These are phyloP conservation scores for Polypedilum pembai DNA, from an alignment of 1,140 invertebrate genomes.

Conservation along the genomic window DNA sequence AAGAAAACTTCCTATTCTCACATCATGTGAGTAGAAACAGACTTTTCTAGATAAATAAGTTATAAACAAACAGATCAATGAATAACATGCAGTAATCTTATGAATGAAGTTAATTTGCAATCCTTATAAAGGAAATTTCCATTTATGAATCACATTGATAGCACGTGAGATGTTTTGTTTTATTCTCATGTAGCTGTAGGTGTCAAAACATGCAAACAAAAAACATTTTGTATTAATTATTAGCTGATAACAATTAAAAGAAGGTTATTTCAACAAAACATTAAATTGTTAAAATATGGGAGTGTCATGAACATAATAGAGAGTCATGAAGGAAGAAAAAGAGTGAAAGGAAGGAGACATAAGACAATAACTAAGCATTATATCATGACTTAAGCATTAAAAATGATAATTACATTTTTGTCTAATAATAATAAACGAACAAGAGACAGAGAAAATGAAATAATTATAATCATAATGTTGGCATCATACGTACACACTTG, in stretches of 20 bases:
- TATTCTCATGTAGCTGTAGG: too few relatives aligned
- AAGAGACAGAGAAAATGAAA: not conserved
- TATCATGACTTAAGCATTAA: not conserved
- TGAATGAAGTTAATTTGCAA: too few relatives aligned
- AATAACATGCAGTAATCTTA: too few relatives aligned
- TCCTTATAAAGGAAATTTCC: too few relatives aligned
- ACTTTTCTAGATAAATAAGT: too few relatives aligned
- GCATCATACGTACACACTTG: not conserved
- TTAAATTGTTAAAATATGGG: not conserved
- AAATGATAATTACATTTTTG: not conserved
- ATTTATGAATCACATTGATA: too few relatives aligned
- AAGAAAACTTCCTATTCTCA: too few relatives aligned
- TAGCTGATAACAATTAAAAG: not conserved
- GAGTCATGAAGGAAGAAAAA: not conserved
- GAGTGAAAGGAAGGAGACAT: not conserved
- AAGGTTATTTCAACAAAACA: not conserved
- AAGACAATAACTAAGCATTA: not conserved
- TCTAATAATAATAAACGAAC: not conserved
- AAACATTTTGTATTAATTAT: too few relatives aligned
- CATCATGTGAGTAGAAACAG: too few relatives aligned
- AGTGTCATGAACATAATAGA: not conserved
- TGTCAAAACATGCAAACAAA: too few relatives aligned
- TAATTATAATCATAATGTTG: slow-evolving; percentile 13
- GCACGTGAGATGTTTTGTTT: too few relatives aligned
- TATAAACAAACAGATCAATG: too few relatives aligned